Base-by-base conservation (phyloP, 2,888 invertebrate genomes). In the Abrostola tripartita region DNA sequence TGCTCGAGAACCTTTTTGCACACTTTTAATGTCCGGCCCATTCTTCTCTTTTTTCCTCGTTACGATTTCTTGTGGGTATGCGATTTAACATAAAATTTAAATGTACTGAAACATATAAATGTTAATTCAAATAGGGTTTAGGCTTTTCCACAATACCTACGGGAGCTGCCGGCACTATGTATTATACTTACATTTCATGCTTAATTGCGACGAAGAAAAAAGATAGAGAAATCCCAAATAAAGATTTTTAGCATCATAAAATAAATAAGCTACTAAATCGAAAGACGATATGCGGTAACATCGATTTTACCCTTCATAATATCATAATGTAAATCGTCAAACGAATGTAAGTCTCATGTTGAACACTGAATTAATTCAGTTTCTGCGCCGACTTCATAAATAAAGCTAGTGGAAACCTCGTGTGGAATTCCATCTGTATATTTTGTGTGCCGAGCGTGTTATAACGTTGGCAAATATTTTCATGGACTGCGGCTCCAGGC, bases 1-100 rank as follows among this genome's bases (percentile, higher is more conserved):
- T 77, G 80, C 74, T 78, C 71, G 64, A 84, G 81, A 74, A 84
- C 79, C 83, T 84, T 84, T 83, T 81, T 72, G 74, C 81, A 72
- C 78, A 77, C 77, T 84, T 80, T 79, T 78, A 83, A 82, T 78
- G 79, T 79, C 79, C 78, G 62, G 65, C 68, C 58, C 66, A 70
- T 75, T 82, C 77, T 61, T 63, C 58, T 77, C 24, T 78, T 75
- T 68, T 74, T 70, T 41, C 51, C 68, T 76, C 70, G 71, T 73
- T 73, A 63, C 64, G 64, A 68, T 72, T 68, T 65, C 68, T 75
- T 68, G 62, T 75, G 63, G 4, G 24, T 24, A 24, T 65, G 71
- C 62, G 66, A 68, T 74, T 74, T 67, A 66, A 70, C 65, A 71
- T 75, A 68, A 69, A 70, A 74, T 74, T 71, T 74, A 68, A 76